Conservation (phyloP, 64 coral and sea anemone species). For the Montipora cactus region DNA sequence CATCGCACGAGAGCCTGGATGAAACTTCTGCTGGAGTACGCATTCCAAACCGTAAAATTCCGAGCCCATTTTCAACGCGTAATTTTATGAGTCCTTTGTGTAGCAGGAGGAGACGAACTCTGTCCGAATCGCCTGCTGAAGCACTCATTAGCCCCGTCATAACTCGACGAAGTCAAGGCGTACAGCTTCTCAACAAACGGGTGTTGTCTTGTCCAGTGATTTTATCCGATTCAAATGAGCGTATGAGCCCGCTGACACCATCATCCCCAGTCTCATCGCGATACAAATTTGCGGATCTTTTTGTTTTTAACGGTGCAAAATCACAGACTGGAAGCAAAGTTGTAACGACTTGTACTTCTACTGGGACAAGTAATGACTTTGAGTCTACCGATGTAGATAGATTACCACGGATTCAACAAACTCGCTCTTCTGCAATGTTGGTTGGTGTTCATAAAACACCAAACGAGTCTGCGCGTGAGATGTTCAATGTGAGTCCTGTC, state of each 20-base stretch:
- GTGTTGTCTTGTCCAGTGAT: background rate
- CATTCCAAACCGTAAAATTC: slow-evolving; percentile 16
- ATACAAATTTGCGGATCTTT: background rate
- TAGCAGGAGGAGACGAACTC: background rate
- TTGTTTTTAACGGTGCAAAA: background rate
- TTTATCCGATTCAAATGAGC: slow-evolving; percentile 6
- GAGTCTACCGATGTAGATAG: background rate
- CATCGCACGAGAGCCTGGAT: slow-evolving; percentile 7
- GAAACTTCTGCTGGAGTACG: background rate
- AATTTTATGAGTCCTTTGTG: background rate
- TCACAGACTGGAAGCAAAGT: background rate
- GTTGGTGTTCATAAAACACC: slow-evolving; percentile 25
- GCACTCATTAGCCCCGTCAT: slow-evolving; percentile 18
- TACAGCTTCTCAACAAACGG: background rate
- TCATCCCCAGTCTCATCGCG: background rate
- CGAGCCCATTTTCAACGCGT: slow-evolving; percentile 1
- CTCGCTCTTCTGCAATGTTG: slow-evolving; percentile 3
- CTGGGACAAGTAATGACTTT: background rate
- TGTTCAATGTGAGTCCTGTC: slow-evolving; percentile 42
- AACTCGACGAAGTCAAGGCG: background rate
- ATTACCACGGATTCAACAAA: slow-evolving; percentile 33
- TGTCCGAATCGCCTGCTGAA: slow-evolving; percentile 14
- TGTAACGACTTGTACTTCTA: background rate
- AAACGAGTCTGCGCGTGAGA: slow-evolving; percentile 5
- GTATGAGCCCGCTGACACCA: background rate